Evolutionary conservation across 2,888 invertebrate species (phyloP), one percentile per base, ranked within the genome.

Genomic region (Monoplex corrugatus): DNA sequence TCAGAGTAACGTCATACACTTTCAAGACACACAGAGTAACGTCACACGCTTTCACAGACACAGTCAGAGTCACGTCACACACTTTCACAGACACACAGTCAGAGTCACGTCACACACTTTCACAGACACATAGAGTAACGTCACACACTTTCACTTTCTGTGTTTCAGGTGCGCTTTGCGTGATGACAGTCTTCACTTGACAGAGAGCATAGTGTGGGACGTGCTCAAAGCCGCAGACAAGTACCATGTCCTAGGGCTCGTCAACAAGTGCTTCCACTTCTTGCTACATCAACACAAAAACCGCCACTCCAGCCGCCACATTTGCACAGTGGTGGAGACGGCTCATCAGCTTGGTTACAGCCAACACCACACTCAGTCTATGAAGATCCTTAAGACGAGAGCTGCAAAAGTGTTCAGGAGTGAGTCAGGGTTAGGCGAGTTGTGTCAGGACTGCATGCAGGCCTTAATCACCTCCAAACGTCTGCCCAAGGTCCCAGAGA

Each of bases 191-290:
- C n/a, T n/a, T n/a, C n/a, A n/a, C n/a, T n/a, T 78, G 35, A 38
- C 35, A 8, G 78, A 78, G 6, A 6, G 40, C 35, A 78, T 3
- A 32, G 78, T 35, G 38, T 78, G 78, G 78, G 35, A 78, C 38
- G 40, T 78, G 38, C 78, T 78, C 35, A 78, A 78, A 35, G 78
- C 78, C 32, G 78, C 78, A 32, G 78, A 78, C 78, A 78, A 78
- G 78, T 78, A 78, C 38, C 35, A 78, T 8, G 78, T 78, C 10
- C 5, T 13, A 23, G 3, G 10, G 35, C 35, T 78, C 78, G 40
- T 38, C 35, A 38, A 5, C 5, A 32, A 13, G 6, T 78, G 78
- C 40, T 78, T 78, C 78, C 35, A 35, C 35, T 78, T 78, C 38
- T 38, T 78, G 19, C 78, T 78, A 8, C 78, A 38, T 16, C 32